Base-by-base conservation (phyloP, 2,888 invertebrate species). In the Meliscaeva auricollis region DNA sequence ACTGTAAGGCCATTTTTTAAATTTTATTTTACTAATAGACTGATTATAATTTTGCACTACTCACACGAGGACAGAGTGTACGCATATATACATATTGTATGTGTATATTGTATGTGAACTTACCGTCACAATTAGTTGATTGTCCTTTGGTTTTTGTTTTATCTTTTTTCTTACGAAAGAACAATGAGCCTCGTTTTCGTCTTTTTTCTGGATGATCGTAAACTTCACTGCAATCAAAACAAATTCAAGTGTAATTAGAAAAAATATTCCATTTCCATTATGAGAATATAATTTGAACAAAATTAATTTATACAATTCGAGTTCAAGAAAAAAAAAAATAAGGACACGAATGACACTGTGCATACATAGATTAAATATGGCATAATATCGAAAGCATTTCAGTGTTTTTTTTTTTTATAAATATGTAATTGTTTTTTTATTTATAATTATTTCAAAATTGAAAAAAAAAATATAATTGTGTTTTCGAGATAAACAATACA, bases 111-210 rank as follows among this genome's bases (percentile, higher is more conserved):
- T n/a, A 35, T 3, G 1, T 35, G 1, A 9, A 78, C 85, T 85
- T 62, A 89, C 89, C 88, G 87, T 92, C 92, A 83, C 91, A 90
- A 76, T 89, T 89, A 48, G 89, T 90, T 20, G 91, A 85, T 83
- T 91, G 92, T 20, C 90, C 91, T 88, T 90, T 90, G 87, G 91
- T 90, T 88, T 92, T 92, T 66, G 91, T 90, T 87, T 92, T 92
- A 76, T 92, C 97, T 94, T 97, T 97, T 92, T 97, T 97, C 93
- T 97, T 98, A 88, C 97, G 95, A 91, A 97, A 98, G 94, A 98
- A 98, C 80, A 98, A 93, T 88, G 97, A 97, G 72, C 97, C 97
- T 66, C 97, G 93, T 93, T 98, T 98, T 88, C 97, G 94, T 89
- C 97, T 93, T 91, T 98, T 97, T 90, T 97, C 97, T 20, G 96